Evolutionary conservation across 2,888 invertebrate genomes (phyloP).

Genomic region (Helicoverpa assulta): DNA sequence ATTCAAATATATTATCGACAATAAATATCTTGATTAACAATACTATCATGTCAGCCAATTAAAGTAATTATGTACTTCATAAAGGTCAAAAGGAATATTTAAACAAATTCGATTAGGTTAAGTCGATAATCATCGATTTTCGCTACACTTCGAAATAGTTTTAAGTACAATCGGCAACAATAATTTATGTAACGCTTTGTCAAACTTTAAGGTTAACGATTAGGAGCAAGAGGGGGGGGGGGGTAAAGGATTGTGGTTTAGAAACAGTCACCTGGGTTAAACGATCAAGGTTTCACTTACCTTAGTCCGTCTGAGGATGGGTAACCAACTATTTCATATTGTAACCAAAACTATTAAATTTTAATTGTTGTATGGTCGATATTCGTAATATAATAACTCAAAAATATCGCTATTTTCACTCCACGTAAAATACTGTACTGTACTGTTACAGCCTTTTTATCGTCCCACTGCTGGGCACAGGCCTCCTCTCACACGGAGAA

Average conservation of each 20-base stretch:
- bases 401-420: too few relatives aligned
- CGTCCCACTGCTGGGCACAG: too few relatives aligned
- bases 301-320: too few relatives aligned
- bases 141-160: slow-evolving; percentile 58
- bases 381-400: too few relatives aligned
- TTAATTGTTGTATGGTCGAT: too few relatives aligned
- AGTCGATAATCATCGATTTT: slow-evolving; percentile 57
- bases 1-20: slow-evolving; percentile 26
- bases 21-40: slow-evolving; percentile 54
- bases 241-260: neutral
- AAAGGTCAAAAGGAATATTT: slow-evolving; percentile 58
- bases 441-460: too few relatives aligned
- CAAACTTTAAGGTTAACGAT: neutral
- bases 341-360: too few relatives aligned
- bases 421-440: neutral
- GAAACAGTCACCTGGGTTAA: neutral
- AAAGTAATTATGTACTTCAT: slow-evolving; percentile 41
- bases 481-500: too few relatives aligned
- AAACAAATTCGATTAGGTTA: slow-evolving; percentile 59
- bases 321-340: too few relatives aligned
- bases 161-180: slow-evolving; percentile 5
- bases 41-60: slow-evolving; percentile 54
- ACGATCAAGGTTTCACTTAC: neutral
- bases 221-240: neutral
- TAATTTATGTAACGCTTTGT: neutral